Evolutionary conservation across 2,888 invertebrate species (phyloP).

Genomic region (Operophtera brumata): DNA sequence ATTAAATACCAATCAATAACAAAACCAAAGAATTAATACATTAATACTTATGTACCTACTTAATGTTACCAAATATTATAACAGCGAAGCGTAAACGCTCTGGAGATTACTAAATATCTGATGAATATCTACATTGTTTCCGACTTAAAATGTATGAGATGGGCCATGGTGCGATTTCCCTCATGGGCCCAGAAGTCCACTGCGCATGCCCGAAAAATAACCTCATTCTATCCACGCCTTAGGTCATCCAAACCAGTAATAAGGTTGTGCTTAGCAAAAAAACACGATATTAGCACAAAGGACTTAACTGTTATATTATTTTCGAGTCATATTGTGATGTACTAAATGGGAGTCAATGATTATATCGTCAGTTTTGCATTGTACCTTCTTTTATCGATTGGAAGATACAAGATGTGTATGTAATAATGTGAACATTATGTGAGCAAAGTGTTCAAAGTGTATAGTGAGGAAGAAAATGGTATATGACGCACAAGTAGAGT

Average conservation of each 20-base stretch:
- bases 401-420: constrained; percentile 33
- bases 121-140: no score
- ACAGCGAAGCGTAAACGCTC: no score
- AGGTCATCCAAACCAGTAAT: constrained; percentile 58
- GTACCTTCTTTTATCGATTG: constrained; percentile 17
- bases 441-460: constrained; percentile 52
- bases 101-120: no score
- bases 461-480: constrained; percentile 68
- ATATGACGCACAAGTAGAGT: constrained; percentile 75
- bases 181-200: constrained; percentile 28
- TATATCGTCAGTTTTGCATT: constrained; percentile 10
- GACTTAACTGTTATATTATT: neutral
- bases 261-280: constrained; percentile 43
- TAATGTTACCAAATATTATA: no score
- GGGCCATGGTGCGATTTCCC: constrained; percentile 28
- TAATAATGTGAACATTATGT: constrained; percentile 52
- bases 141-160: no score
- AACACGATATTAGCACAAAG: constrained; percentile 25
- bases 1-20: no score
- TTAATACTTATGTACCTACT: neutral
- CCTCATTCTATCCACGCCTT: constrained; percentile 75
- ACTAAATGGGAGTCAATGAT: constrained; percentile 29
- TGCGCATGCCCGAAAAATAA: constrained; percentile 75
- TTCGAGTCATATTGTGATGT: constrained; percentile 10
- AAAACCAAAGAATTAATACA: no score